A percentile compares a stretch with the other conserved stretches of the same genome.
phyloP scores from a whole-genome alignment of 2,797 vertebrate species.

The Champsocephalus gunnari region DNA sequence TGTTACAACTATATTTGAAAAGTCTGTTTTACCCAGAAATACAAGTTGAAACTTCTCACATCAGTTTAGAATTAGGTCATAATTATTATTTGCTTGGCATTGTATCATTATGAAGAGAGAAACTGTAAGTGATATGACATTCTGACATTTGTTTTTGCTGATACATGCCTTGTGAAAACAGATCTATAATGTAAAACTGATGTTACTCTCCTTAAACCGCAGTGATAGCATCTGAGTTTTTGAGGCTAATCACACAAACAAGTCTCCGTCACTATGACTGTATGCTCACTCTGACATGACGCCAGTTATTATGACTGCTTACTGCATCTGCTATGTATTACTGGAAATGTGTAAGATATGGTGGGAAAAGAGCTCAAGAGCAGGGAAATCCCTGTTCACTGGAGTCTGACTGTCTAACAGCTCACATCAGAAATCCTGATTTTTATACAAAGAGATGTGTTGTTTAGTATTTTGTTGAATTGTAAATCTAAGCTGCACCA shows the following conservation, averaged over 20 bases:
- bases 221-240: slow-evolving; percentile 35
- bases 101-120: not conserved
- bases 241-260: slow-evolving; percentile 47
- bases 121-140: not conserved
- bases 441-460: slow-evolving; percentile 36
- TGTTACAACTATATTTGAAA: not conserved
- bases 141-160: slow-evolving; percentile 37
- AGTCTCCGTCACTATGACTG: slow-evolving; percentile 48
- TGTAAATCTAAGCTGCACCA: slow-evolving; percentile 11
- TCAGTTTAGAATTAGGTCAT: not conserved
- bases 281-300: slow-evolving; percentile 42
- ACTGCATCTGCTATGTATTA: slow-evolving; percentile 71
- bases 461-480: slow-evolving; percentile 22
- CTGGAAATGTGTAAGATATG: slow-evolving; percentile 47
- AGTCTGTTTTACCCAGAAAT: not conserved
- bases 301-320: slow-evolving; percentile 52
- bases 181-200: slow-evolving; percentile 36
- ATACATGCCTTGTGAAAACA: slow-evolving; percentile 19
- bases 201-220: slow-evolving; percentile 29
- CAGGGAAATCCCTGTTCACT: slow-evolving; percentile 48
- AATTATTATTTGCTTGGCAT: not conserved
- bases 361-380: slow-evolving; percentile 48
- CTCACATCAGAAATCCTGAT: slow-evolving; percentile 35
- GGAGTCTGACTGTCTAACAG: slow-evolving; percentile 9
- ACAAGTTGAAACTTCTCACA: not conserved